A percentile compares a stretch with the other conserved stretches of the same genome.
Conservation (phyloP, 2,888 invertebrate species). For the Leptinotarsa tumamoca region DNA sequence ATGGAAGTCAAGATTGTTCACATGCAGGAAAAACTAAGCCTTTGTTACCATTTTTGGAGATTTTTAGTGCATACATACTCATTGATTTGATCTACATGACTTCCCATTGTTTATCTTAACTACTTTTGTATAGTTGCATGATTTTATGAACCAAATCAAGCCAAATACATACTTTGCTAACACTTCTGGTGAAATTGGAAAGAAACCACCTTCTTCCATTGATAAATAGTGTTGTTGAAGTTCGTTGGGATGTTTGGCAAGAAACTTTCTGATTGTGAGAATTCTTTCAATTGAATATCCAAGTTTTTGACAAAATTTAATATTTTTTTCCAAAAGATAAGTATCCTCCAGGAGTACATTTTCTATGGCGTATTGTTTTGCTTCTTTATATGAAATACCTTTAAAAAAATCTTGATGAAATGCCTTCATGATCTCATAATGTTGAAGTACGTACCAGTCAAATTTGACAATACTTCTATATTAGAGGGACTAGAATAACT, state of each 20-base stretch:
- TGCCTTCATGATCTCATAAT: background rate
- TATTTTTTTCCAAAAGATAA: slow-evolving; percentile 43
- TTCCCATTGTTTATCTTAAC: too few species aligned
- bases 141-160: slow-evolving; percentile 49
- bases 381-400: slow-evolving; percentile 37
- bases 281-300: slow-evolving; percentile 70
- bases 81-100: too few species aligned
- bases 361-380: slow-evolving; percentile 42
- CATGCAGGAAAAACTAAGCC: too few species aligned
- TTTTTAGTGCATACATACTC: too few species aligned
- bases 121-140: too few species aligned
- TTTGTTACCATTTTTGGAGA: too few species aligned
- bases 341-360: slow-evolving; percentile 44
- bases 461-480: slow-evolving; percentile 27
- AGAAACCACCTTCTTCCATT: slow-evolving; percentile 73
- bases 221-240: slow-evolving; percentile 74
- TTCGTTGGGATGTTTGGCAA: slow-evolving; percentile 71
- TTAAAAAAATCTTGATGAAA: background rate
- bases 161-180: slow-evolving; percentile 62
- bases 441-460: slow-evolving; percentile 20
- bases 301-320: slow-evolving; percentile 61
- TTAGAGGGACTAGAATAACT: background rate
- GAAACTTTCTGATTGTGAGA: slow-evolving; percentile 68
- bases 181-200: slow-evolving; percentile 55
- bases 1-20: too few species aligned